A percentile compares a stretch with the other conserved stretches of the same genome.
Conservation (phyloP, 2,888 invertebrate genomes). For the Synanthedon tipuliformis region DNA sequence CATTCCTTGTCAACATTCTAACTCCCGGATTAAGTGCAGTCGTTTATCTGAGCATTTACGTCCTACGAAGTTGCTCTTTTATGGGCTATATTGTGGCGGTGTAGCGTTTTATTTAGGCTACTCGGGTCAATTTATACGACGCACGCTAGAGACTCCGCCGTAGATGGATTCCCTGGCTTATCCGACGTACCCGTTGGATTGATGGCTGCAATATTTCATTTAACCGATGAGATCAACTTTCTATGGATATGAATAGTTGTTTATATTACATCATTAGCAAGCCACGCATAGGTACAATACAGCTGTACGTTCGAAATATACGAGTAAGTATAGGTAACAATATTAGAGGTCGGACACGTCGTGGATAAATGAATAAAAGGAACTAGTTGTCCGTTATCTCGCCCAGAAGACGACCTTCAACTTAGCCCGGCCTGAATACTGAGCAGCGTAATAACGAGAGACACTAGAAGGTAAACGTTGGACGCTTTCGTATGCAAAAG, state of each 20-base stretch:
- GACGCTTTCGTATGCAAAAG: constrained; percentile 68
- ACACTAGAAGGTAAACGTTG: constrained; percentile 52
- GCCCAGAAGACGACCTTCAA: constrained; percentile 59
- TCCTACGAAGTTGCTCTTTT: constrained; percentile 45
- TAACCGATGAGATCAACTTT: constrained; percentile 19
- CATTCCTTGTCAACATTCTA: constrained; percentile 61
- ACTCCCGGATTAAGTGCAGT: constrained; percentile 61
- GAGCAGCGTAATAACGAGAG: constrained; percentile 59
- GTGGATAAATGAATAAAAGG: constrained; percentile 28
- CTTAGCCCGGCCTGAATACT: constrained; percentile 52
- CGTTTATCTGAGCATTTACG: constrained; percentile 58
- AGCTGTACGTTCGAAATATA: constrained; percentile 11
- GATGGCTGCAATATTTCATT: constrained; percentile 27
- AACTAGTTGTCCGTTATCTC: constrained; percentile 52
- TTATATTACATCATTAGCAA: constrained; percentile 13
- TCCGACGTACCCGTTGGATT: constrained; percentile 17
- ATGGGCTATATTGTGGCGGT: constrained; percentile 40
- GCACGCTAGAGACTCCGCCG: constrained; percentile 14
- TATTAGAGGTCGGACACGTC: constrained; percentile 4
- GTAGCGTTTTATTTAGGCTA: constrained; percentile 41
- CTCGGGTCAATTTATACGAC: constrained; percentile 32
- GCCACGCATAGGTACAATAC: constrained; percentile 8
- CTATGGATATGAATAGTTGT: constrained; percentile 15
- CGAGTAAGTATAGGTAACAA: background rate
- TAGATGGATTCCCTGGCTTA: constrained; percentile 21